A percentile compares a stretch with the other conserved stretches of the same genome.
phyloP scores from a whole-genome alignment of 2,797 vertebrate species.

The Peromyscus melanophrys region DNA sequence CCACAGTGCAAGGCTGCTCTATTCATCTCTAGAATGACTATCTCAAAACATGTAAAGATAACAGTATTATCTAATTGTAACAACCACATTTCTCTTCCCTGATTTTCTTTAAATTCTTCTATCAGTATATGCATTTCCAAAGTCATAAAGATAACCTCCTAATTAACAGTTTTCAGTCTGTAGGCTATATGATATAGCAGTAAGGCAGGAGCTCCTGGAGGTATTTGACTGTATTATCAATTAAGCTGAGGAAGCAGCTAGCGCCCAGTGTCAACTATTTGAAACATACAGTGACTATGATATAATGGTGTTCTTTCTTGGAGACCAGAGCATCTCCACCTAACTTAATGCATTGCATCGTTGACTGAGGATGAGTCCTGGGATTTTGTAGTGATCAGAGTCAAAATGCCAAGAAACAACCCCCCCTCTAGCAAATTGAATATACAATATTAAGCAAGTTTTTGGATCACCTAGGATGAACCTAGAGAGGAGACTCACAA shows the following conservation, averaged over 20 bases:
- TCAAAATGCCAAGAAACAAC: background rate
- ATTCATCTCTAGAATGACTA: slow-evolving; percentile 42
- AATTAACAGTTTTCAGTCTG: slow-evolving; percentile 1
- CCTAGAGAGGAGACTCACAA: background rate
- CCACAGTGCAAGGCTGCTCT: background rate
- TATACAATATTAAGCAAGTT: background rate
- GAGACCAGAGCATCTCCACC: background rate
- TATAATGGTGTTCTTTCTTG: background rate
- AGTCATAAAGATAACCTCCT: background rate
- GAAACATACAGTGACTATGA: background rate
- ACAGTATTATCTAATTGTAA: slow-evolving; percentile 19
- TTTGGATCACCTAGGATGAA: background rate
- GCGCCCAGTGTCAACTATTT: background rate
- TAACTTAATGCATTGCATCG: background rate
- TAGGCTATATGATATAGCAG: background rate
- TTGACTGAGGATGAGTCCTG: background rate
- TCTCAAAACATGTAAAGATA: slow-evolving; percentile 37
- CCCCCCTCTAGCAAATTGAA: background rate
- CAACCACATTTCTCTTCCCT: background rate
- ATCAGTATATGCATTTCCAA: background rate
- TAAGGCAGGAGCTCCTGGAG: background rate
- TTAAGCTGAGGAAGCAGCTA: background rate
- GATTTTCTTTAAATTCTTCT: slow-evolving; percentile 26
- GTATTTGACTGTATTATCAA: background rate
- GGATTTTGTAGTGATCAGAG: background rate